A percentile compares a stretch with the other conserved stretches of the same genome.
phyloP scores from a whole-genome alignment of 2,888 invertebrate species.

The Athalia rosae region DNA sequence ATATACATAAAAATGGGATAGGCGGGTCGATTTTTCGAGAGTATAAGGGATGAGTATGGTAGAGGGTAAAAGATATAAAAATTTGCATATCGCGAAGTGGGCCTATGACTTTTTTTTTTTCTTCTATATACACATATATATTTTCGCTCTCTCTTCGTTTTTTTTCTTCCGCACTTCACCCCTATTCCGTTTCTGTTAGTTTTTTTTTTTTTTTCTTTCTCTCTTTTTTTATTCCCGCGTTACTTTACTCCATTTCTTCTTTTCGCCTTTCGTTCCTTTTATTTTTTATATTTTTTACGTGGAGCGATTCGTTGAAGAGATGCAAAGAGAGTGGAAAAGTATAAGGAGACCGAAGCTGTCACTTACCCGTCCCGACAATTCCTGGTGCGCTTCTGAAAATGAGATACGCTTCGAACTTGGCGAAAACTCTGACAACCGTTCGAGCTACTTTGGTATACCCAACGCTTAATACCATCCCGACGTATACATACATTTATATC shows the following conservation, averaged over 20 bases:
- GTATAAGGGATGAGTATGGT: slow-evolving; percentile 6
- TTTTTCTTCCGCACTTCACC: not conserved
- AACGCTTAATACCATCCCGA: no score
- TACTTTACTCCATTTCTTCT: no score
- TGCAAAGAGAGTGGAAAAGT: not conserved
- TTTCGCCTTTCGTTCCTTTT: no score
- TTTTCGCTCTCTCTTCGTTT: not conserved
- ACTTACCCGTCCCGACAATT: slow-evolving; percentile 27
- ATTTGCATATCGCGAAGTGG: slow-evolving; percentile 42
- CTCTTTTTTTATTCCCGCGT: no score
- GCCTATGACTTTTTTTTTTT: slow-evolving; percentile 28
- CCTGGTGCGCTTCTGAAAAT: slow-evolving; percentile 16
- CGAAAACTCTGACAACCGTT: slow-evolving; percentile 31
- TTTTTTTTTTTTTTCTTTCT: not conserved
- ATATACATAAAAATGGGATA: not conserved
- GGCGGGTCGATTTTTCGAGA: not conserved
- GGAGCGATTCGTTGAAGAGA: not conserved
- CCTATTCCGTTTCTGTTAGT: not conserved
- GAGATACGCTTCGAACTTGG: slow-evolving; percentile 41
- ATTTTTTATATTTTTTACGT: not conserved
- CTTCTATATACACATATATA: no score
- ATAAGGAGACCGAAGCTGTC: slow-evolving; percentile 8
- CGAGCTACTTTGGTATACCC: not conserved
- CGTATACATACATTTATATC: no score
- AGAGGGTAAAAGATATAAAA: slow-evolving; percentile 26